Evolutionary conservation across 2,888 invertebrate species (phyloP).

Genomic region (Pachydiplax longipennis): DNA sequence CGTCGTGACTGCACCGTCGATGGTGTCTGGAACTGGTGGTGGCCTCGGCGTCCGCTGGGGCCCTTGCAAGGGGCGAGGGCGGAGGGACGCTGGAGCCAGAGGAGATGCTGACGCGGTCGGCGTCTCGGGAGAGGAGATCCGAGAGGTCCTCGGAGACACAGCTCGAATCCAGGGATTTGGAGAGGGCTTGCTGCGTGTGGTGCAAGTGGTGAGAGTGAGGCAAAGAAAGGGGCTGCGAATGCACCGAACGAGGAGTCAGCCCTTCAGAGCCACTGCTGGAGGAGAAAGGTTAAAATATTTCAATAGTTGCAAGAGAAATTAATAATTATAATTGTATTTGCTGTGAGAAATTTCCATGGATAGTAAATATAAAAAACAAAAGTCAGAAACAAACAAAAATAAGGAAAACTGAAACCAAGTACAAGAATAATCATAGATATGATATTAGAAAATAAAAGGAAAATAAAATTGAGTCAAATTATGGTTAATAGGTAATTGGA

Average conservation of each 20-base stretch:
- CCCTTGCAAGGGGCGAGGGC: constrained; percentile 57
- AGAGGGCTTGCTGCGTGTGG: constrained; percentile 37
- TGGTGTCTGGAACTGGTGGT: constrained; percentile 43
- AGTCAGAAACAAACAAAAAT: no score
- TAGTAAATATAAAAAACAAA: no score
- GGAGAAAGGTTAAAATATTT: not conserved
- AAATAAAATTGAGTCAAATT: no score
- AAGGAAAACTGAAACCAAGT: no score
- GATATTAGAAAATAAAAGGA: no score
- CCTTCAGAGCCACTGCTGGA: constrained; percentile 22
- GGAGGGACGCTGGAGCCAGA: constrained; percentile 67
- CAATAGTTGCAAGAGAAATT: no score
- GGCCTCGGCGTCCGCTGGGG: constrained; percentile 48
- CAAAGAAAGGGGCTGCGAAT: constrained; percentile 27
- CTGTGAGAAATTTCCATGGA: no score
- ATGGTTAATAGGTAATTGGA: no score
- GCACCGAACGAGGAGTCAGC: constrained; percentile 6
- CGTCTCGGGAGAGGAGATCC: constrained; percentile 61
- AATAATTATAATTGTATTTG: no score
- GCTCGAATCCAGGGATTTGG: constrained; percentile 66
- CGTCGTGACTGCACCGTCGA: constrained; percentile 52
- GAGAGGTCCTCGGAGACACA: constrained; percentile 67
- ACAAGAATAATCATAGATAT: no score
- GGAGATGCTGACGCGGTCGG: constrained; percentile 69
- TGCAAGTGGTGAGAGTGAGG: constrained; percentile 8